Evolutionary conservation across 2,797 vertebrate species (phyloP), one percentile per base, ranked within the genome.

Genomic region (Acipenser oxyrinchus): DNA sequence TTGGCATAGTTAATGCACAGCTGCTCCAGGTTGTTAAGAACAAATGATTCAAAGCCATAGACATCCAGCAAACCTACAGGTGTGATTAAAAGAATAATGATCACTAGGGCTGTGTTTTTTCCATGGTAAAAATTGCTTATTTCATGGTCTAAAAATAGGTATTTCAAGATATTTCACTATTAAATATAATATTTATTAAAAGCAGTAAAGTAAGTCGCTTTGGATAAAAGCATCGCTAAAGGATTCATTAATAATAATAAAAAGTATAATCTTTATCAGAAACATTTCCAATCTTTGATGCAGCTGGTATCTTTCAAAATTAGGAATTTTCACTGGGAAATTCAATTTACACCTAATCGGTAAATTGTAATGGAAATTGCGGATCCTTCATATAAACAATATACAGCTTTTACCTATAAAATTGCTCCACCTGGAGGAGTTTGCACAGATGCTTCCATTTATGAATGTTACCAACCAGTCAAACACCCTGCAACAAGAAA

Each of bases 1-100:
- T 98, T 99, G 81, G 95, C 92, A 0, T 99, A 99, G 84, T 99
- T 99, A 79, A 99, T 98, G 68, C 96, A 99, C 64, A 99, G 77
- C 86, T 99, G 96, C 76, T 99, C 96, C 81, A 99, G 73, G 77
- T 89, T 96, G 80, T 99, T 99, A 67, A 84, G 69, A 63, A 87
- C 90, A 74, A 99, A 99, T 48, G 94, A 95, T 82, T 99, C 96
- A 66, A 99, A 99, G 9, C 97, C 97, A 0, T 98, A 98, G 49
- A 99, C 97, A 66, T 99, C 97, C 55, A 99, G 74, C 66, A 99
- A 77, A 63, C 97, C 97, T 99, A 74, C 10, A 7, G 11, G 9
- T 13, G 11, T 13, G 65, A 48, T 11, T 73, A 37, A 72, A 64
- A 60, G 57, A 69, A 59, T 18, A 5, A 9, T 69, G 55, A 70